Evolutionary conservation across 2,888 invertebrate species (phyloP).

Genomic region (Silvanus unidentatus): DNA sequence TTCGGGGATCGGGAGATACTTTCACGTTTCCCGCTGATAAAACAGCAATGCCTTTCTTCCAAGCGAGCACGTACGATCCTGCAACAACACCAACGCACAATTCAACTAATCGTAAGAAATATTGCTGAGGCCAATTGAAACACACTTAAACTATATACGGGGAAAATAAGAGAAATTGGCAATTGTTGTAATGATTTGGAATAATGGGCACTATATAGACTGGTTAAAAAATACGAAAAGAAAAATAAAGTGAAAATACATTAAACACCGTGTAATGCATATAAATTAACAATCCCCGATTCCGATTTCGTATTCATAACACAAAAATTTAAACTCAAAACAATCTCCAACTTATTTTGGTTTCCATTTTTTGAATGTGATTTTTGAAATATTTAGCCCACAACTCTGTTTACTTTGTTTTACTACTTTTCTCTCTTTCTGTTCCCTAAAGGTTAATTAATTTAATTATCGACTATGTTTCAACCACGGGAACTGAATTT

Average conservation of each 20-base stretch:
- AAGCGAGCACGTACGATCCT: slow-evolving; percentile 59
- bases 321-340: too few relatives aligned
- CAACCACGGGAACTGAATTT: too few relatives aligned
- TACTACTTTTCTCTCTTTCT: neutral
- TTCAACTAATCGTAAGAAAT: neutral
- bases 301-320: too few relatives aligned
- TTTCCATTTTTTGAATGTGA: too few relatives aligned
- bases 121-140: slow-evolving; percentile 22
- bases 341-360: too few relatives aligned
- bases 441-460: neutral
- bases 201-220: slow-evolving; percentile 12
- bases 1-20: slow-evolving; percentile 59
- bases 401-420: too few relatives aligned
- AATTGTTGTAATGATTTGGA: slow-evolving; percentile 18
- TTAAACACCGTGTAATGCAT: too few relatives aligned
- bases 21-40: slow-evolving; percentile 59
- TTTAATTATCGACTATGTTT: too few relatives aligned
- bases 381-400: too few relatives aligned
- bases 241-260: too few relatives aligned
- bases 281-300: too few relatives aligned
- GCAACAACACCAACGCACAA: slow-evolving; percentile 25
- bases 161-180: slow-evolving; percentile 14
- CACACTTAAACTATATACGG: slow-evolving; percentile 22
- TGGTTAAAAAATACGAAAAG: too few relatives aligned
- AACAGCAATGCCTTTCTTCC: slow-evolving; percentile 63